phyloP scores from a whole-genome alignment of 1,140 invertebrate genomes.

The Neodiprion virginianus region DNA sequence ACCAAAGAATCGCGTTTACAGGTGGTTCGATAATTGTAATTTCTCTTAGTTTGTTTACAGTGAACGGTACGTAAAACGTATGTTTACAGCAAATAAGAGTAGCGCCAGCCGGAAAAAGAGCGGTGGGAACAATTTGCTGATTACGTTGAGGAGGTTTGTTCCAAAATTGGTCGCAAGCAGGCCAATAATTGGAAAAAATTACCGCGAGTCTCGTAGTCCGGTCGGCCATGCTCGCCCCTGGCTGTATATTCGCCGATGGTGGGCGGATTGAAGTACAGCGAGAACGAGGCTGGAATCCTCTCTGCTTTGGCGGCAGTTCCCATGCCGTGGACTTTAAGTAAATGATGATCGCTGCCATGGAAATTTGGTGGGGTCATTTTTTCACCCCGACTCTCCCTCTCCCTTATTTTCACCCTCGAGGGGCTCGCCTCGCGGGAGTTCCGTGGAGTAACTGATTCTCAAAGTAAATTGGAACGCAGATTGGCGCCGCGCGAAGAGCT shows the following conservation, averaged over 20 bases:
- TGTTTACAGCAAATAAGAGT: background rate
- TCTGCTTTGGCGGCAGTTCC: conserved; percentile 24
- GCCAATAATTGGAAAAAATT: conserved; percentile 47
- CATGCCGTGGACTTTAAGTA: conserved; percentile 49
- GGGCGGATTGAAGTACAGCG: conserved; percentile 22
- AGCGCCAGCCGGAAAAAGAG: background rate
- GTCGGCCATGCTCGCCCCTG: conserved; percentile 28
- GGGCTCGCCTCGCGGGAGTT: conserved; percentile 11
- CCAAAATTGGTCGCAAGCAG: conserved; percentile 34
- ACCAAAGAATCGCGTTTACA: background rate
- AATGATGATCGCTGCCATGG: conserved; percentile 53
- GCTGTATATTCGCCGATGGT: conserved; percentile 19
- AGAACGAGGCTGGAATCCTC: conserved; percentile 30
- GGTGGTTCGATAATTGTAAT: background rate
- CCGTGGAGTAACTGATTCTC: conserved; percentile 42
- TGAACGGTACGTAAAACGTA: background rate
- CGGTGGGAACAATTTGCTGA: conserved; percentile 32
- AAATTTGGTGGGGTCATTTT: conserved; percentile 57
- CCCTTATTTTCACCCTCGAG: conserved; percentile 1
- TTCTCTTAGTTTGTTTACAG: background rate
- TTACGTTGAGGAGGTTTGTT: conserved; percentile 31
- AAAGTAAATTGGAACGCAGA: conserved; percentile 42
- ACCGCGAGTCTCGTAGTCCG: conserved; percentile 36
- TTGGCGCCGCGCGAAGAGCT: background rate
- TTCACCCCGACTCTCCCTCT: conserved; percentile 17